A percentile compares a stretch with the other conserved stretches of the same genome.
phyloP scores from a whole-genome alignment of 2,797 vertebrate genomes.

The Anas bahamensis region DNA sequence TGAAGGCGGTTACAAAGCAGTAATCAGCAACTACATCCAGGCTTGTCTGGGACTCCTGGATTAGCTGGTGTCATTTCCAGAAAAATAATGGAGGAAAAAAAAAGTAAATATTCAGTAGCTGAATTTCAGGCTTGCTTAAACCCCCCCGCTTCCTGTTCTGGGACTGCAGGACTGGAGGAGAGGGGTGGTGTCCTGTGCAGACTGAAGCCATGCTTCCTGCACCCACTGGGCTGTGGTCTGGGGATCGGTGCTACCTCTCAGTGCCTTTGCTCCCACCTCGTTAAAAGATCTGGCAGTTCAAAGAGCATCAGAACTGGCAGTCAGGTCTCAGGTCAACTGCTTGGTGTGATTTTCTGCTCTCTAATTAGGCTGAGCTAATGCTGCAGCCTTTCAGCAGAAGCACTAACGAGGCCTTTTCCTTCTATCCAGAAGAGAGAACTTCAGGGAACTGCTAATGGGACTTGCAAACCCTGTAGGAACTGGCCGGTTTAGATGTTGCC shows the following conservation, averaged over 20 bases:
- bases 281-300: background rate
- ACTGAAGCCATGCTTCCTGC: background rate
- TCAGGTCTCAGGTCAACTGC: background rate
- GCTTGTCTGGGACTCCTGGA: background rate
- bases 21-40: constrained; percentile 51
- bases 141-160: background rate
- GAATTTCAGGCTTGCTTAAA: background rate
- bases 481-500: background rate
- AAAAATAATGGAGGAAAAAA: background rate
- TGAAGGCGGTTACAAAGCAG: constrained; percentile 31
- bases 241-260: background rate
- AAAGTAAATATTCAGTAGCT: background rate
- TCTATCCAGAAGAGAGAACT: background rate
- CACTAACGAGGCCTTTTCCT: background rate
- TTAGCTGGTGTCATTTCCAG: constrained; percentile 10
- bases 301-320: background rate
- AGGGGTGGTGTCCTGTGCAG: background rate
- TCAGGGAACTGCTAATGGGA: background rate
- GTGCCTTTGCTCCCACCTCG: background rate
- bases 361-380: background rate
- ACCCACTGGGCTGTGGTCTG: background rate
- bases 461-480: background rate
- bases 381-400: background rate
- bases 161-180: background rate
- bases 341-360: background rate